Evolutionary conservation across 64 coral and sea anemone genomes (phyloP).

Genomic region (Stichodactyla helianthus): DNA sequence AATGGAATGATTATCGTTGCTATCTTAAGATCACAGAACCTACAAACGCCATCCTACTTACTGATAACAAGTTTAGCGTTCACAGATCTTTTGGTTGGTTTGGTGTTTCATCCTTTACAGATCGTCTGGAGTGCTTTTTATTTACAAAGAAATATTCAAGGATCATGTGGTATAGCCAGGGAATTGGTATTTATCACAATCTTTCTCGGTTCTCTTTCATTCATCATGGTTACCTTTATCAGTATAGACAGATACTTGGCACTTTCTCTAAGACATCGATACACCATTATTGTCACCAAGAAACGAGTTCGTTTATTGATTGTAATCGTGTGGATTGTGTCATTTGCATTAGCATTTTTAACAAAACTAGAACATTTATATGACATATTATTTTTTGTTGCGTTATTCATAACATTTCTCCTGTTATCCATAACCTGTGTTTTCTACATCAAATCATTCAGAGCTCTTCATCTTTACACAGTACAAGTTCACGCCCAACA

Average conservation of each 20-base stretch:
- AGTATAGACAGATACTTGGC: constrained; percentile 24
- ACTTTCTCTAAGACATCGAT: constrained; percentile 12
- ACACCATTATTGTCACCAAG: constrained; percentile 9
- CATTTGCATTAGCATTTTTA: background rate
- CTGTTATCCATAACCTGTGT: background rate
- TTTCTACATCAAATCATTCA: background rate
- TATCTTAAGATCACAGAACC: background rate
- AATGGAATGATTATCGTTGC: background rate
- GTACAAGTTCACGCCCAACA: background rate
- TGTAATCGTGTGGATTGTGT: background rate
- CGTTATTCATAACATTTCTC: background rate
- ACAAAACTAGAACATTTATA: background rate
- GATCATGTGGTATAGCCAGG: background rate
- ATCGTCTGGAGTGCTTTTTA: background rate
- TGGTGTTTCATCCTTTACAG: background rate
- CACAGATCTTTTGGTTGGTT: background rate
- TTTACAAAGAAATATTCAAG: background rate
- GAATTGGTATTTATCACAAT: background rate
- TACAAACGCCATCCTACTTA: too few relatives aligned
- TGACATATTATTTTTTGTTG: background rate
- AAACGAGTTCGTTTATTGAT: constrained; percentile 10
- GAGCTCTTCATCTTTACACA: constrained; percentile 5
- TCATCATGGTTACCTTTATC: background rate
- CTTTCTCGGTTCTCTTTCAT: background rate
- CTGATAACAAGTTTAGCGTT: background rate